Evolutionary conservation across 2,113 vertebrate species (phyloP).

Genomic region (Propithecus coquereli): DNA sequence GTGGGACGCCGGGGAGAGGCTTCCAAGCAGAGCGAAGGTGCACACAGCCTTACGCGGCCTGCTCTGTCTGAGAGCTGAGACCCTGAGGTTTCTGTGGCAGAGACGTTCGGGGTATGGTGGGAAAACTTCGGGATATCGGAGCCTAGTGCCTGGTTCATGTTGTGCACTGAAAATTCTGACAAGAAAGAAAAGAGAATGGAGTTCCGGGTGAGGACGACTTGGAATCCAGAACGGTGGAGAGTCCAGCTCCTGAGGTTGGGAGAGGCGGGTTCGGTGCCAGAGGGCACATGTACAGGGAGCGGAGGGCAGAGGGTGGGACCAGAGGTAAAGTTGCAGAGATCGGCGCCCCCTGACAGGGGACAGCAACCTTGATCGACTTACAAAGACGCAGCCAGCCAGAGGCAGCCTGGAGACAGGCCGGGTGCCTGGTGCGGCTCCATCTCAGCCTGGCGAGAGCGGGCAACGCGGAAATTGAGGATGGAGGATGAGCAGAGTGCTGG

Average conservation of each 20-base stretch:
- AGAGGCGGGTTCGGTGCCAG: not conserved
- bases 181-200: rapidly evolving
- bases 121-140: not conserved
- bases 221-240: rapidly evolving
- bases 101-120: rapidly evolving
- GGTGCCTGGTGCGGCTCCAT: not conserved
- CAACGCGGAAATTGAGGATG: not conserved
- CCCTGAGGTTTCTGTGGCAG: not conserved
- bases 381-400: rapidly evolving
- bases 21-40: not conserved
- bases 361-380: rapidly evolving
- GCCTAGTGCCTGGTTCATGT: rapidly evolving
- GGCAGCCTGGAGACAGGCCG: not conserved
- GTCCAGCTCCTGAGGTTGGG: not conserved
- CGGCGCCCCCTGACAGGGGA: rapidly evolving
- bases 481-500: not conserved
- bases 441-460: not conserved
- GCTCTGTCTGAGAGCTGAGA: rapidly evolving
- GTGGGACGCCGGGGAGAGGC: not conserved
- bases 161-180: rapidly evolving
- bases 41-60: rapidly evolving
- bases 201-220: rapidly evolving
- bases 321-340: rapidly evolving
- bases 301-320: rapidly evolving
- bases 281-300: not conserved